Evolutionary conservation across 2,797 vertebrate genomes (phyloP).

Genomic region (Ceyx erithaca): DNA sequence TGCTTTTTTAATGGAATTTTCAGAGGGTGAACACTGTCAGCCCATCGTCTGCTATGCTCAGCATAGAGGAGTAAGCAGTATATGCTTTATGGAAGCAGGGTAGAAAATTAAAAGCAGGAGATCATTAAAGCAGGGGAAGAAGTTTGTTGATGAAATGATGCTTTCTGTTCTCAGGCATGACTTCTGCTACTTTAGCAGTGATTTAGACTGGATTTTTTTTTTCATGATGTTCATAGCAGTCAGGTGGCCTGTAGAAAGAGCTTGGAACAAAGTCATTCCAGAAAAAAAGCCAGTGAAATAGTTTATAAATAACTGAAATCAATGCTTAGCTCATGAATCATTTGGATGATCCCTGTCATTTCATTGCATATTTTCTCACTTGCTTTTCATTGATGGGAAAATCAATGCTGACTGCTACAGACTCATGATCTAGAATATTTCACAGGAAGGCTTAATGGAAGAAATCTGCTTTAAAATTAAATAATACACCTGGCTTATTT

Average conservation of each 20-base stretch:
- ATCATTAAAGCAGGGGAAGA: not conserved
- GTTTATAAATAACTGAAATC: conserved; percentile 2
- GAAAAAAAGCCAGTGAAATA: not conserved
- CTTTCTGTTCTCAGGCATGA: not conserved
- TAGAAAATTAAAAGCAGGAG: not conserved
- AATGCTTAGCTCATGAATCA: not conserved
- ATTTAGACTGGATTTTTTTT: not conserved
- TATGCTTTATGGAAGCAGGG: not conserved
- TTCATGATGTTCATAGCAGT: not conserved
- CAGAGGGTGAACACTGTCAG: not conserved
- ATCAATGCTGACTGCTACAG: not conserved
- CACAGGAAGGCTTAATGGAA: not conserved
- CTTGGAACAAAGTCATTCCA: not conserved
- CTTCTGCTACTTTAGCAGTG: not conserved
- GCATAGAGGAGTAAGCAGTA: not conserved
- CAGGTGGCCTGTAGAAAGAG: not conserved
- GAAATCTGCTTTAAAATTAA: not conserved
- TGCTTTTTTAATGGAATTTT: conserved; percentile 43
- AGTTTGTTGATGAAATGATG: not conserved
- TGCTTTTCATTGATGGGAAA: not conserved
- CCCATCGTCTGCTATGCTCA: not conserved
- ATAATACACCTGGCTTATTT: not conserved
- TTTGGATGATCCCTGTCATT: not conserved
- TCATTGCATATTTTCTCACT: not conserved
- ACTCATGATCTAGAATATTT: not conserved